Percentiles rank a stretch among this genome's conserved stretches.
phyloP scores from a whole-genome alignment of 2,888 invertebrate species.

The Galerucella pusilla region DNA sequence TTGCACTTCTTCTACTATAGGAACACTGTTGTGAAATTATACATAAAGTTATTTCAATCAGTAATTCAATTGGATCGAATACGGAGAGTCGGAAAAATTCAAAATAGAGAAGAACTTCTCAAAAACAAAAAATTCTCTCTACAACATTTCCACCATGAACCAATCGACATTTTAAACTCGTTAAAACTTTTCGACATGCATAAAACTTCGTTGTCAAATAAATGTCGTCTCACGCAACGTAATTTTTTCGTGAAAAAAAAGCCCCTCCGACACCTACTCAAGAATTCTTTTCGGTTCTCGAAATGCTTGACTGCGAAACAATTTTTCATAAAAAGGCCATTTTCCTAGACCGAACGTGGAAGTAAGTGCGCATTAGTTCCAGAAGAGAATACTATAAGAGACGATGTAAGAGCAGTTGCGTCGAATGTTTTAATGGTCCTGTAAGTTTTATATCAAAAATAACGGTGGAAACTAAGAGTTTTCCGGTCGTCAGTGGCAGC shows the following conservation, averaged over 20 bases:
- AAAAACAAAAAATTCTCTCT: not conserved
- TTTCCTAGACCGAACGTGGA: conserved; percentile 29
- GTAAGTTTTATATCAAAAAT: conserved; percentile 38
- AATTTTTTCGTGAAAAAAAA: conserved; percentile 19
- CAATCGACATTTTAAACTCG: conserved; percentile 12
- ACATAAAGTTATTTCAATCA: not conserved
- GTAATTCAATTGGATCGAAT: not conserved
- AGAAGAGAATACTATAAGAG: conserved; percentile 36
- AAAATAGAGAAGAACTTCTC: not conserved
- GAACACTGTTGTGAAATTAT: no score
- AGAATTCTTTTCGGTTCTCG: conserved; percentile 28
- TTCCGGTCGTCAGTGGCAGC: conserved; percentile 22
- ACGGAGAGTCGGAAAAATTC: not conserved
- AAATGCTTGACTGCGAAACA: conserved; percentile 37
- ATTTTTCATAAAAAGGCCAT: conserved; percentile 40
- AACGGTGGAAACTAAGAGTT: conserved; percentile 29
- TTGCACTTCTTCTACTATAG: no score
- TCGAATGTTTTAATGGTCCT: conserved; percentile 37
- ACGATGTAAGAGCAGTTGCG: conserved; percentile 36
- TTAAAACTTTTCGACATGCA: conserved; percentile 6
- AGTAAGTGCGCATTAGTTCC: conserved; percentile 40
- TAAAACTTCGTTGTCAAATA: conserved; percentile 18
- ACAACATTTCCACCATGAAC: not conserved
- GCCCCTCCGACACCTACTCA: conserved; percentile 31
- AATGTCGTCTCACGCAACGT: conserved; percentile 27